Evolutionary conservation across 2,888 invertebrate genomes (phyloP), one percentile per base, ranked within the genome.

Genomic region (Hydrotaea diabolus): DNA sequence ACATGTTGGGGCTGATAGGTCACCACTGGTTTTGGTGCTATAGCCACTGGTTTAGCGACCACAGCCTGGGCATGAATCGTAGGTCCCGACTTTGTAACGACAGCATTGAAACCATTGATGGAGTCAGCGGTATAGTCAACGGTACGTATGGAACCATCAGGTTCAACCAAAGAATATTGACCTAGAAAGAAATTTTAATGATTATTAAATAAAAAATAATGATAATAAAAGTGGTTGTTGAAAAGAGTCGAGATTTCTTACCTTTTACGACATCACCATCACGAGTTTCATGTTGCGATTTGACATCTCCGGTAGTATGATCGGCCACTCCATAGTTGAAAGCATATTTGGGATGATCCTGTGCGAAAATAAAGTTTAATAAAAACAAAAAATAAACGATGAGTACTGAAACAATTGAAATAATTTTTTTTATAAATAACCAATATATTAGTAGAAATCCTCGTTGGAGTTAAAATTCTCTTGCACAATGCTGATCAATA

Each of bases 181-280:
- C 92, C 92, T 92, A 17, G 0, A 74, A 62, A 43, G 11, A 53
- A 0, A 15, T 31, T 31, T 31, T 31, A 31, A 31, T 31, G 3
- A 53, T 39, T n/a, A n/a, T n/a, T n/a, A n/a, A 5, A 46, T 46
- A 69, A 59, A 36, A 9, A n/a, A n/a, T n/a, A n/a, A n/a, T n/a
- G n/a, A n/a, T n/a, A n/a, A n/a, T 46, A 17, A 62, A 19, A 19
- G 15, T 62, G 49, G 11, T 9, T 23, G 23, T 15, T 23, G 7
- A 19, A 46, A 79, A 53, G 36, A 7, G 11, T 15, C 13, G 15
- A 17, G 15, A n/a, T 53, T 31, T 72, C 11, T 5, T 89, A 94
- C 94, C 94, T 93, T 94, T 94, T 0, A 95, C 95, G 39, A 95
- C 94, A 90, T 94, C 95, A 0, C 95, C 95, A 84, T 95, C 94